These are phyloP conservation scores for Drosophila seguyi DNA, from an alignment of 1,140 invertebrate genomes.

Conservation along the genomic window DNA sequence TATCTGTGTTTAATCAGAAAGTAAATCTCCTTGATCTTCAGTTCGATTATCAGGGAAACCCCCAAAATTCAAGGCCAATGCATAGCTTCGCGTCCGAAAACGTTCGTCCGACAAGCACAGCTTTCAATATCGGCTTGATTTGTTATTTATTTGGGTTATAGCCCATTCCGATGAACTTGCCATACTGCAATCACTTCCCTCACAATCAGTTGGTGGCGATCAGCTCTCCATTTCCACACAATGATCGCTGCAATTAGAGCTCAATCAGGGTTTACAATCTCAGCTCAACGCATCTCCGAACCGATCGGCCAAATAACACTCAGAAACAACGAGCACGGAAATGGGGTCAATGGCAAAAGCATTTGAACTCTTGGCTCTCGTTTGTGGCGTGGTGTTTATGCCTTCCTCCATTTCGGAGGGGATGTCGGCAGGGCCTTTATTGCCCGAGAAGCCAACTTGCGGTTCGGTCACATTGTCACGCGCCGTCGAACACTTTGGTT, in stretches of 20 bases:
- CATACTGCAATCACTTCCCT: slow-evolving; percentile 56
- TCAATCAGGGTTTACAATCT: slow-evolving; percentile 31
- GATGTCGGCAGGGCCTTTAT: slow-evolving; percentile 21
- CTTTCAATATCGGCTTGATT: slow-evolving; percentile 30
- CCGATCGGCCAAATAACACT: slow-evolving; percentile 25
- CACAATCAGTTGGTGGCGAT: slow-evolving; percentile 40
- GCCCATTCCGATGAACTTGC: slow-evolving; percentile 40
- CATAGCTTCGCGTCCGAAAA: slow-evolving; percentile 10
- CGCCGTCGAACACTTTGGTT: slow-evolving; percentile 47
- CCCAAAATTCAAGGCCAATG: slow-evolving; percentile 36
- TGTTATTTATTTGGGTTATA: slow-evolving; percentile 28
- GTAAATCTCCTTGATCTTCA: slow-evolving; percentile 19
- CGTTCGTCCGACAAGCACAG: slow-evolving; percentile 19
- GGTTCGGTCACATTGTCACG: slow-evolving; percentile 71
- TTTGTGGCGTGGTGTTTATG: slow-evolving; percentile 14
- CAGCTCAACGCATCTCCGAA: slow-evolving; percentile 22
- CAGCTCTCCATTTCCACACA: slow-evolving; percentile 39
- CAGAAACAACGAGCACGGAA: slow-evolving; percentile 16
- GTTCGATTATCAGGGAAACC: slow-evolving; percentile 10
- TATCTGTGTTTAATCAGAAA: slow-evolving; percentile 11
- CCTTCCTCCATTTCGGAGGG: slow-evolving; percentile 22
- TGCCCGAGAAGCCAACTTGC: slow-evolving; percentile 19
- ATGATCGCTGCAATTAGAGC: slow-evolving; percentile 67
- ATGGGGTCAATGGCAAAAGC: slow-evolving; percentile 81
- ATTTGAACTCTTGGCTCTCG: slow-evolving; percentile 71